Base-by-base conservation (phyloP, 2,888 invertebrate species). In the Balanococcus diminutus region DNA sequence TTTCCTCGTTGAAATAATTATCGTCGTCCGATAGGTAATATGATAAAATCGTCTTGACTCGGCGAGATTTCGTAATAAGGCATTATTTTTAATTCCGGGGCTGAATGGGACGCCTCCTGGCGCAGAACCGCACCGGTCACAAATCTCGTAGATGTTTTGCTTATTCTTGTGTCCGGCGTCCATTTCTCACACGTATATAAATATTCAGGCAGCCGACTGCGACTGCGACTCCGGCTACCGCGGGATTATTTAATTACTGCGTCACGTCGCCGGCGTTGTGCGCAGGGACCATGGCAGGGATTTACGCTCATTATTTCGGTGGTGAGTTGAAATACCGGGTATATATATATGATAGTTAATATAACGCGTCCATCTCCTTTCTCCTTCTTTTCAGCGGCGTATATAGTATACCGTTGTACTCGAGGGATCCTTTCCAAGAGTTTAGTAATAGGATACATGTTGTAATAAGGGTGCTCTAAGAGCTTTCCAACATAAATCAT, bases 391-490 rank as follows among this genome's bases (percentile, higher is more conserved):
- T 31, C 16, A 42, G 72, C 31, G 31, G 28, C 11, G 42, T 42
- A 42, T 42, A 42, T 42, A 14, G 42, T 14, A 16, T 42, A 36
- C 36, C 22, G n/a, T 61, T 39, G 81, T 22, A 81, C 81, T 81
- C 46, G 81, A 46, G 81, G 81, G 46, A 81, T 81, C 81, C 25
- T 81, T 39, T 36, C 25, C 81, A 39, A 81, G 42, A 81, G 81
- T 46, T 46, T 81, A 72, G 81, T 81, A 81, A 81, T 46, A 81
- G 81, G 81, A 81, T 81, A 81, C 81, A 81, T 42, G 81, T 19
- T 81, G 81, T 81, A 81, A 81, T 81, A 81, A 81, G 81, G 46
- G 81, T 81, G 81, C 81, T 39, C 81, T 81, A 81, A 81, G 81
- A 81, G 81, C 81, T 81, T 81, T 81, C 36, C 22, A 81, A 39